phyloP scores from a whole-genome alignment of 2,888 invertebrate species.

The Apodemia duryi region DNA sequence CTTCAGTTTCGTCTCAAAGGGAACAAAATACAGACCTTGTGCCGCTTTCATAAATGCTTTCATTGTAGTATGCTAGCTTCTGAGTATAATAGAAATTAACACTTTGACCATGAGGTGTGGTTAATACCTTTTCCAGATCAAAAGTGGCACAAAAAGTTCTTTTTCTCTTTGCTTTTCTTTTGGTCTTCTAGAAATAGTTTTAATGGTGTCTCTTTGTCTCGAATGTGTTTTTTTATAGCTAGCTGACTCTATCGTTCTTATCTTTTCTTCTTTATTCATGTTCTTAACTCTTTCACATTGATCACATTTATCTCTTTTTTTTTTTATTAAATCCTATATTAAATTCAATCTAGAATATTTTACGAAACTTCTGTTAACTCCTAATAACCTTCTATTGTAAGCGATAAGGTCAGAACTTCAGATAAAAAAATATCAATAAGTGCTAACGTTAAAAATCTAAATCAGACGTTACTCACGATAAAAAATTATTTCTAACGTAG shows the following conservation, averaged over 20 bases:
- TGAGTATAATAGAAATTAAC: neutral
- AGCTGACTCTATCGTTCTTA: neutral
- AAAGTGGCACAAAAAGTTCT: neutral
- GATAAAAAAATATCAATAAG: too few species aligned
- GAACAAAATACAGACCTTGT: neutral
- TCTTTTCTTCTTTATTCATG: neutral
- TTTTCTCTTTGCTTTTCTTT: neutral
- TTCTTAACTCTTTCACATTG: neutral
- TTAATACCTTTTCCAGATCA: conserved; percentile 3
- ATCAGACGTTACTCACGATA: too few species aligned
- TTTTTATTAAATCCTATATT: too few species aligned
- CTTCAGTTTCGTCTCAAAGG: neutral
- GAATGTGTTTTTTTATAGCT: neutral
- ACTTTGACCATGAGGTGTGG: neutral
- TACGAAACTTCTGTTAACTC: conserved; percentile 5
- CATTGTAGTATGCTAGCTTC: neutral
- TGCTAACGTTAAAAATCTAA: too few species aligned
- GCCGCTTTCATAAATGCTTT: neutral
- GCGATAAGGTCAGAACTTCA: too few species aligned
- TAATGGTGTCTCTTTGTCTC: neutral
- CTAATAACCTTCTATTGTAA: too few species aligned
- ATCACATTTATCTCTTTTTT: conserved; percentile 5
- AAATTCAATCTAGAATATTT: conserved; percentile 2
- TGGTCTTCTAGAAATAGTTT: neutral
- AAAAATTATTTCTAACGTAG: too few species aligned